These are phyloP conservation scores for Thalassophryne amazonica DNA, from an alignment of 2,797 vertebrate genomes.

Conservation along the genomic window DNA sequence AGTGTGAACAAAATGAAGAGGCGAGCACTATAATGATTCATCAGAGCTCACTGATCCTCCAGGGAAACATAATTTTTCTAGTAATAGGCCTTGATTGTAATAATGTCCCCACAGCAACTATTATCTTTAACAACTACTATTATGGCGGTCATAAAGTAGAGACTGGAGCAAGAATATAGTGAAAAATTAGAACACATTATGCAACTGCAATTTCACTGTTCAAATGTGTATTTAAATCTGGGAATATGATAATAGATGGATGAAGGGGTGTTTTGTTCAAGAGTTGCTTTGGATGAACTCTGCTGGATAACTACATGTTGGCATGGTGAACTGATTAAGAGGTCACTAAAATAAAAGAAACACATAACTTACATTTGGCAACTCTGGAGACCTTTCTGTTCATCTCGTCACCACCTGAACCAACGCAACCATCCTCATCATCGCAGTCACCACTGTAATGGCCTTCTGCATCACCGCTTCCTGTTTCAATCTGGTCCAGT, in stretches of 20 bases:
- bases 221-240: constrained; percentile 3
- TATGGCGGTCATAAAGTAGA: constrained; percentile 59
- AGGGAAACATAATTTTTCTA: constrained; percentile 61
- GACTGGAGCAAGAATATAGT: constrained; percentile 47
- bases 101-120: constrained; percentile 71
- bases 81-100: constrained; percentile 66
- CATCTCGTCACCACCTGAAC: constrained; percentile 80
- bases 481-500: constrained; percentile 81
- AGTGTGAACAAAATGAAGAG: constrained; percentile 45
- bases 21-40: constrained; percentile 48
- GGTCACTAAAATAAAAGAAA: background rate
- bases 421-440: constrained; percentile 86
- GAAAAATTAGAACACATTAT: too few species aligned
- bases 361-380: constrained; percentile 78
- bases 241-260: background rate
- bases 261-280: too few species aligned
- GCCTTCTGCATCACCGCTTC: constrained; percentile 76
- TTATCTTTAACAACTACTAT: constrained; percentile 72
- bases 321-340: background rate
- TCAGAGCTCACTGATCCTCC: constrained; percentile 47
- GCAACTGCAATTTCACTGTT: constrained; percentile 3
- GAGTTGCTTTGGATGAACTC: background rate
- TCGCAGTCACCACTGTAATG: constrained; percentile 87
- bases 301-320: background rate
- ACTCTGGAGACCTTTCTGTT: constrained; percentile 63